Evolutionary conservation across 1,140 invertebrate species (phyloP).

Genomic region (Hermetia illucens): DNA sequence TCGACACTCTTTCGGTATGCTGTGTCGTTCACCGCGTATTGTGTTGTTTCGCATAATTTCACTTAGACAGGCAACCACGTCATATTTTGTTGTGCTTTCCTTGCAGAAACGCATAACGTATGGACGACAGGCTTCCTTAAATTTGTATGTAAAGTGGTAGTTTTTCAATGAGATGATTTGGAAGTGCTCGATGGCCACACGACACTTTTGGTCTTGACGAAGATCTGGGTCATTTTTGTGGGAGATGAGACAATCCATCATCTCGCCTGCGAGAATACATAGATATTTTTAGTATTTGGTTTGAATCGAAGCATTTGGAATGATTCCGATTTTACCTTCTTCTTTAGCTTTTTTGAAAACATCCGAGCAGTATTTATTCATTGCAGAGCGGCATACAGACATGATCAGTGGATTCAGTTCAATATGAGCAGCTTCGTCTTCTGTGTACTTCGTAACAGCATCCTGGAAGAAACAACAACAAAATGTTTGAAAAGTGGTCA

Average conservation of each 20-base stretch:
- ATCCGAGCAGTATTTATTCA: conserved; percentile 65
- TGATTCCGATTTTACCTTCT: conserved; percentile 32
- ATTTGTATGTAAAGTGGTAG: conserved; percentile 88
- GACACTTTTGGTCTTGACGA: conserved; percentile 66
- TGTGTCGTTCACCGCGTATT: conserved; percentile 56
- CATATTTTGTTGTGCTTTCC: conserved; percentile 60
- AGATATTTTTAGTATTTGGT: background rate
- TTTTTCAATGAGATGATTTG: conserved; percentile 86
- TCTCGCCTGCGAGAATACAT: conserved; percentile 36
- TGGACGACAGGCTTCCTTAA: conserved; percentile 83
- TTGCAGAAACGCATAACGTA: conserved; percentile 72
- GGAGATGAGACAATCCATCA: conserved; percentile 87
- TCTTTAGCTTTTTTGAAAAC: conserved; percentile 54
- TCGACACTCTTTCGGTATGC: conserved; percentile 71
- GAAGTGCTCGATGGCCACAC: conserved; percentile 87
- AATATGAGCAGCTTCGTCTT: conserved; percentile 72
- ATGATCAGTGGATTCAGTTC: conserved; percentile 78
- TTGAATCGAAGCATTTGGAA: background rate
- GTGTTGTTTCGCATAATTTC: conserved; percentile 81
- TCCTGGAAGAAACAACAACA: conserved; percentile 40
- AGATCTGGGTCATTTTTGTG: conserved; percentile 78
- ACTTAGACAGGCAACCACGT: conserved; percentile 85
- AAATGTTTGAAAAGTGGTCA: background rate
- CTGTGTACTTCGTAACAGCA: conserved; percentile 75
- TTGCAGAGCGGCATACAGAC: conserved; percentile 64